These are phyloP conservation scores for Marcusenius ussheri DNA, from an alignment of 2,113 vertebrate genomes.

Conservation along the genomic window DNA sequence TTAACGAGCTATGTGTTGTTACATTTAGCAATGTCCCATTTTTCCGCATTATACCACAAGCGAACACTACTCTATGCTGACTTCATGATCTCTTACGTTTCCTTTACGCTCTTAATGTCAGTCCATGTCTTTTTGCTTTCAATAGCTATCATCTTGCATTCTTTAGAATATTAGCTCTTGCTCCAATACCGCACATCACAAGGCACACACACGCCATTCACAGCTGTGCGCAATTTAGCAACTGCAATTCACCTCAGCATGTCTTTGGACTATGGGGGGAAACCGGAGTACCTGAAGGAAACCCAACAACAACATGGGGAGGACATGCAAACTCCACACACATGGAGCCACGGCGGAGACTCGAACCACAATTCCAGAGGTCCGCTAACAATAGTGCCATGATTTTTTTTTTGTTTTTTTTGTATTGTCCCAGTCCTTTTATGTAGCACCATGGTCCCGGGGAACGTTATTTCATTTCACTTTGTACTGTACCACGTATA, in stretches of 20 bases:
- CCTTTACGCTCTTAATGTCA: background rate
- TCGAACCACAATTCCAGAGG: background rate
- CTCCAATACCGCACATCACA: background rate
- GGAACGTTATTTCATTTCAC: too few species aligned
- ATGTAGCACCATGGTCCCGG: too few species aligned
- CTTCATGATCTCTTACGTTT: background rate
- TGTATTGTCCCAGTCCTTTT: too few species aligned
- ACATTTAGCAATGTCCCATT: background rate
- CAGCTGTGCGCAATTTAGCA: background rate
- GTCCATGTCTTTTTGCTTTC: background rate
- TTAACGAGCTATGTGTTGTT: background rate
- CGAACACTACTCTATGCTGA: background rate
- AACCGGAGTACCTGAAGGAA: background rate
- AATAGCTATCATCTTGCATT: background rate
- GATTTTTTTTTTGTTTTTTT: too few species aligned
- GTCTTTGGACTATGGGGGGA: background rate
- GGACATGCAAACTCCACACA: background rate
- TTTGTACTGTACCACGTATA: too few species aligned
- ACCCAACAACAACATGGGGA: background rate
- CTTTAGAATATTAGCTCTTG: background rate
- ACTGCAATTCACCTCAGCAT: background rate
- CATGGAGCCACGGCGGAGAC: background rate
- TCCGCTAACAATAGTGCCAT: background rate
- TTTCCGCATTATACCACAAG: background rate
- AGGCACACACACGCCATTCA: background rate